Conservation (phyloP, 2,888 invertebrate species). For the Exocentrus adspersus region DNA sequence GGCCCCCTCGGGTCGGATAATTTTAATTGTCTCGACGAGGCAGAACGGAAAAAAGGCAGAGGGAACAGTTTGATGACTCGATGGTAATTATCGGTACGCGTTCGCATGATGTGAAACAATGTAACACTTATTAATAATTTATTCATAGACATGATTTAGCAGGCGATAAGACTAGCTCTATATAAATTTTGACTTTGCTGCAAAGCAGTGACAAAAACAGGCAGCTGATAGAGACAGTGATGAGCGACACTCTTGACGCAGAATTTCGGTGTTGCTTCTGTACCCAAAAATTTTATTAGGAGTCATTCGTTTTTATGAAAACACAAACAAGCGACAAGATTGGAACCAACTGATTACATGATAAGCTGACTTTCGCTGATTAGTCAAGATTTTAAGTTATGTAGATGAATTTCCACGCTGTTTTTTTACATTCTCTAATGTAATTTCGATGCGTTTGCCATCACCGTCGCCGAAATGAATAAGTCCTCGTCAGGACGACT, state of each 20-base stretch:
- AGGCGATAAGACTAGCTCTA: too few species aligned
- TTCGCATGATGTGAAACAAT: not conserved
- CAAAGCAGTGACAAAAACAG: too few species aligned
- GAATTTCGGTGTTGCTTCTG: too few species aligned
- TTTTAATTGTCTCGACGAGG: constrained; percentile 33
- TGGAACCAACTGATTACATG: too few species aligned
- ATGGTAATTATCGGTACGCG: not conserved
- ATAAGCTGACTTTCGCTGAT: too few species aligned
- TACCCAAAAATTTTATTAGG: too few species aligned
- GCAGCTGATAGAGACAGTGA: too few species aligned
- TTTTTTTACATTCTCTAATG: not conserved
- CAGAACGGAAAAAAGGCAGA: constrained; percentile 2
- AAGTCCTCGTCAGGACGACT: constrained; percentile 20
- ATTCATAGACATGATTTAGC: not conserved
- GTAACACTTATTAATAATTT: not conserved
- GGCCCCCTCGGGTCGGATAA: constrained; percentile 31
- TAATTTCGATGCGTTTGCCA: not conserved
- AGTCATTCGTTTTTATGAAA: too few species aligned
- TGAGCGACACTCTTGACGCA: too few species aligned
- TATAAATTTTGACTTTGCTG: too few species aligned
- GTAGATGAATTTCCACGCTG: not conserved
- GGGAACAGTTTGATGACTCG: not conserved
- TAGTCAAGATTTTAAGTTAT: too few species aligned
- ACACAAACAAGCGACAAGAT: too few species aligned
- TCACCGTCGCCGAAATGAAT: constrained; percentile 18